Evolutionary conservation across 2,797 vertebrate species (phyloP).

Genomic region (Muscicapa striata): DNA sequence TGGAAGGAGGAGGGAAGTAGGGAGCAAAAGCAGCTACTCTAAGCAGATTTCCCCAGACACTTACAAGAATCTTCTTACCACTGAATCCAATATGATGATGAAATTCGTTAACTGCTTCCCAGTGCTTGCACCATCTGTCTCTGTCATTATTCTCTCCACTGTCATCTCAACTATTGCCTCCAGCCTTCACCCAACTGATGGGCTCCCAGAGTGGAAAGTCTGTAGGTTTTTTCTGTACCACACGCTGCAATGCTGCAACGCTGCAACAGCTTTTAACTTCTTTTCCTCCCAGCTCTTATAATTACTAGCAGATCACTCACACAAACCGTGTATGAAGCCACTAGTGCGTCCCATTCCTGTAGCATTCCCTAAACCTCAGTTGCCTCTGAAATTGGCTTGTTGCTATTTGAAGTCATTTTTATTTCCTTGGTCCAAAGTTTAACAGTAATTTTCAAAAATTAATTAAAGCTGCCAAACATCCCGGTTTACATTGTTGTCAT

Average conservation of each 20-base stretch:
- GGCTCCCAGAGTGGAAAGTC: slow-evolving; percentile 12
- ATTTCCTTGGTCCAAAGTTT: slow-evolving; percentile 52
- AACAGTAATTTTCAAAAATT: slow-evolving; percentile 45
- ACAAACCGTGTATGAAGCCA: slow-evolving; percentile 56
- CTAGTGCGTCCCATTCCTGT: slow-evolving; percentile 23
- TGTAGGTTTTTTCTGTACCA: slow-evolving; percentile 50
- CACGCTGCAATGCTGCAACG: slow-evolving; percentile 50
- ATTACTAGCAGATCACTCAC: slow-evolving; percentile 39
- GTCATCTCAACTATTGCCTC: neutral
- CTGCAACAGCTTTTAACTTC: slow-evolving; percentile 57
- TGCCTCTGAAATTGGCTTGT: slow-evolving; percentile 60
- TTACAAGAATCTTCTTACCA: slow-evolving; percentile 33
- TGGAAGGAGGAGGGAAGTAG: slow-evolving; percentile 53
- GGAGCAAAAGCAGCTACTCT: slow-evolving; percentile 45
- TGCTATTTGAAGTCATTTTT: slow-evolving; percentile 13
- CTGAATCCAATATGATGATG: neutral
- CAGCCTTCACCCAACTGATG: neutral
- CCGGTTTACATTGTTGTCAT: slow-evolving; percentile 78
- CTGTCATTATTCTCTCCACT: slow-evolving; percentile 6
- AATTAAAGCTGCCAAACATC: slow-evolving; percentile 80
- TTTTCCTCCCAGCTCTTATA: slow-evolving; percentile 8
- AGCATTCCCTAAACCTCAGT: slow-evolving; percentile 26
- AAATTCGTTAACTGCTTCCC: slow-evolving; percentile 51
- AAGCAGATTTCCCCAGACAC: slow-evolving; percentile 17
- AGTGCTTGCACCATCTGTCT: neutral